A percentile compares a stretch with the other conserved stretches of the same genome.
Conservation (phyloP, 2,797 vertebrate species). For the Graptemys geographica region DNA sequence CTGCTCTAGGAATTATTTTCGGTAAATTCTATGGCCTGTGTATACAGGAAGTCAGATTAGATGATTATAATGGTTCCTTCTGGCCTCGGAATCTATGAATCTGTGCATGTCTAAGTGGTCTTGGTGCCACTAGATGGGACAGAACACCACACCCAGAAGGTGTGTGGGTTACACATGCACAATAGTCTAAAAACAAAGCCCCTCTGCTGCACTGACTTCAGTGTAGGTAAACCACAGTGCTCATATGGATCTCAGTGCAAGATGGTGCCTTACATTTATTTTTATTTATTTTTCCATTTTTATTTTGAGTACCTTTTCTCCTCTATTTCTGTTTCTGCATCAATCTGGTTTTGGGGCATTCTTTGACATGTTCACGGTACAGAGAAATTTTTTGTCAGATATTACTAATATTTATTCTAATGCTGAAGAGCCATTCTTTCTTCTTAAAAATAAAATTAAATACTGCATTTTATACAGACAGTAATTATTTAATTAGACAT, state of each 20-base stretch:
- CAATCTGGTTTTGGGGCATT: accelerated
- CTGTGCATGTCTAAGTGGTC: background rate
- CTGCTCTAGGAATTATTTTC: too few relatives aligned
- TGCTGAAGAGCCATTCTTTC: background rate
- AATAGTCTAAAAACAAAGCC: constrained; percentile 12
- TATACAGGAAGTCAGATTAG: background rate
- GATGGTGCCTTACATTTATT: background rate
- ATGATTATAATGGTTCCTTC: background rate
- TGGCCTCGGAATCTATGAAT: background rate
- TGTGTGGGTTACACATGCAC: background rate
- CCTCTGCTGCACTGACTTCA: background rate
- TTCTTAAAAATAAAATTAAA: background rate
- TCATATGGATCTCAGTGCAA: background rate
- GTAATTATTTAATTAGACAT: background rate
- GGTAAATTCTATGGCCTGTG: too few relatives aligned
- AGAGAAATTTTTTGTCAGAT: constrained; percentile 11
- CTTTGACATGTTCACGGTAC: background rate
- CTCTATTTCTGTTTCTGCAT: accelerated
- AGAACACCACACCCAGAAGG: too few relatives aligned
- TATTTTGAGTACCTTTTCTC: background rate
- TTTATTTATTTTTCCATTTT: background rate
- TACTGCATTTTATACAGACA: background rate
- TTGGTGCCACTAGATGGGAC: too few relatives aligned
- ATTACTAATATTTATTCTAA: constrained; percentile 9
- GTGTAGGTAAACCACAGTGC: background rate